Conservation (phyloP, 2,113 vertebrate genomes). For the Setophaga kirtlandii region DNA sequence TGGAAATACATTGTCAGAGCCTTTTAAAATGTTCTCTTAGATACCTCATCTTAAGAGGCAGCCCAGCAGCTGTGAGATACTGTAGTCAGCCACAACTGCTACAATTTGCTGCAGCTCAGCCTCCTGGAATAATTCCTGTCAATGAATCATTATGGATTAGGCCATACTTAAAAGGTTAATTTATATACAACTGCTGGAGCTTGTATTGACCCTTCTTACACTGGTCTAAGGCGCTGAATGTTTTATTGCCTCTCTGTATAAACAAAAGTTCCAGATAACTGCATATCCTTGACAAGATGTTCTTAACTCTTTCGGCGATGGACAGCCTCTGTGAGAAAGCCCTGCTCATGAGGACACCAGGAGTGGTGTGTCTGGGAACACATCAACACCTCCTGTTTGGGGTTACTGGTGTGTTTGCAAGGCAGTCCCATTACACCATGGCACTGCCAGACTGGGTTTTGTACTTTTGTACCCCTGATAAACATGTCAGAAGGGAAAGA, state of each 20-base stretch:
- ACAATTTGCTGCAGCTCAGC: slow-evolving; percentile 58
- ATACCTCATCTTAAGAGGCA: slow-evolving; percentile 57
- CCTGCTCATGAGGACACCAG: accelerated
- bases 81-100: slow-evolving; percentile 36
- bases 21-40: slow-evolving; percentile 61
- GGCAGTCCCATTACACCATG: not conserved
- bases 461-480: not conserved
- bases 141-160: slow-evolving; percentile 69
- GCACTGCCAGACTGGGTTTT: not conserved
- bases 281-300: slow-evolving; percentile 31
- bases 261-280: slow-evolving; percentile 68
- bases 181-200: slow-evolving; percentile 66
- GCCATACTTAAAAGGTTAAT: slow-evolving; percentile 68
- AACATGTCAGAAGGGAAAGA: not conserved
- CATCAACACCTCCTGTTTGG: not conserved
- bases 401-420: not conserved
- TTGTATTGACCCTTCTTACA: slow-evolving; percentile 68
- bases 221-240: slow-evolving; percentile 54
- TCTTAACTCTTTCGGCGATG: slow-evolving; percentile 56
- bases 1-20: slow-evolving; percentile 64
- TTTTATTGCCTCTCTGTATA: slow-evolving; percentile 70
- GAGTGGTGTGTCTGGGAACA: not conserved
- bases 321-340: not conserved
- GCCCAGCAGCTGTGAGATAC: slow-evolving; percentile 34
- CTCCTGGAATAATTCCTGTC: slow-evolving; percentile 64